phyloP scores from a whole-genome alignment of 2,113 vertebrate genomes.

The Ifrita kowaldi region DNA sequence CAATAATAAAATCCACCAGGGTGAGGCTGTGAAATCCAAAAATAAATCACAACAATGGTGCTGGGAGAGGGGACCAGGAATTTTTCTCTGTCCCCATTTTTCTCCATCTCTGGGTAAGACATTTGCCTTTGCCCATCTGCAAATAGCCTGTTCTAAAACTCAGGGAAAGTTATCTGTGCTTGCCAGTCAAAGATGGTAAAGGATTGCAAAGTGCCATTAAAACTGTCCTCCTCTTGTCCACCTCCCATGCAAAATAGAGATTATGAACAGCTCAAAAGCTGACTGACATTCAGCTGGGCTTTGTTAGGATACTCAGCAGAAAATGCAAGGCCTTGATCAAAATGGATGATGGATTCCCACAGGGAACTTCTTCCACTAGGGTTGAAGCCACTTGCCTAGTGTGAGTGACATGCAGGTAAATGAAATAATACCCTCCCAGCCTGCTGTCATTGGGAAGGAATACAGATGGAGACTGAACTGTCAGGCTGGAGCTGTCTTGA shows the following conservation, averaged over 20 bases:
- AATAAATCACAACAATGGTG: neutral
- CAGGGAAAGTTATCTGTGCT: neutral
- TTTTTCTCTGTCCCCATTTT: neutral
- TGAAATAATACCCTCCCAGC: constrained; percentile 56
- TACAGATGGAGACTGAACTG: constrained; percentile 57
- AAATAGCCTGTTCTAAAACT: neutral
- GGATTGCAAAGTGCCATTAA: neutral
- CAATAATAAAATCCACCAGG: neutral
- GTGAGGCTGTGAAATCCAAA: neutral
- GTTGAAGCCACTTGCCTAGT: constrained; percentile 47
- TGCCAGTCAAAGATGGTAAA: neutral
- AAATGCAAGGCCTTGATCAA: constrained; percentile 20
- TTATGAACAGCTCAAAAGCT: neutral
- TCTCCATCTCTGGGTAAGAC: neutral
- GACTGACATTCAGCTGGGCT: constrained; percentile 28
- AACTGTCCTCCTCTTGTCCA: neutral
- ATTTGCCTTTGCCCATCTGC: neutral
- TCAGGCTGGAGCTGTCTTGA: constrained; percentile 37
- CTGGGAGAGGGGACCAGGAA: neutral
- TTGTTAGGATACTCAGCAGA: neutral
- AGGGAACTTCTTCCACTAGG: constrained; percentile 20
- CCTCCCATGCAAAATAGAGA: neutral
- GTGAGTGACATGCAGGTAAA: constrained; percentile 60
- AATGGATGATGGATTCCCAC: constrained; percentile 39
- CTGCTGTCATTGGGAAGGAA: constrained; percentile 42